A percentile compares a stretch with the other conserved stretches of the same genome.
phyloP scores from a whole-genome alignment of 2,888 invertebrate species.

The Anarsia innoxiella region DNA sequence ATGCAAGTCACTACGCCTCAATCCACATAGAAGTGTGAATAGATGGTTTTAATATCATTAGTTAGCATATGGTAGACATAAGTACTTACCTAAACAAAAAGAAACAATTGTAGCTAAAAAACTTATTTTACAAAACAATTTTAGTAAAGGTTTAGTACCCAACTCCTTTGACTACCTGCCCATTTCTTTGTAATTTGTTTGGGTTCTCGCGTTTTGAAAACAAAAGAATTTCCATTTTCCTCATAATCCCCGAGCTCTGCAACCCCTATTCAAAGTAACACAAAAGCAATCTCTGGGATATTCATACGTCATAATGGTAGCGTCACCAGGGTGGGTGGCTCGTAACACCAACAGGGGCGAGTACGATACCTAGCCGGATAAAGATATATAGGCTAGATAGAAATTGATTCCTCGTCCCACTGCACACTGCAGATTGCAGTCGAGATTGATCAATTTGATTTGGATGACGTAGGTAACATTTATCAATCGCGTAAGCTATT shows the following conservation, averaged over 20 bases:
- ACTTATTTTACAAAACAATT: too few species aligned
- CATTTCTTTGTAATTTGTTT: too few species aligned
- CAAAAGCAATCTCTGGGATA: slow-evolving; percentile 6
- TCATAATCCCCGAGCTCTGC: background rate
- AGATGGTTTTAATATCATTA: slow-evolving; percentile 9
- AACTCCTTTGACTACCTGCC: too few species aligned
- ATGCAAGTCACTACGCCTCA: slow-evolving; percentile 11
- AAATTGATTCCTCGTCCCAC: slow-evolving; percentile 11
- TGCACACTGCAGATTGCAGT: slow-evolving; percentile 12
- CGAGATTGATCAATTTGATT: background rate
- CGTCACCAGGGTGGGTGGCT: background rate
- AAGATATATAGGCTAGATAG: background rate
- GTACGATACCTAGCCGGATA: background rate
- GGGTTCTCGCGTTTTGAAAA: slow-evolving; percentile 2
- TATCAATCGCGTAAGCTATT: too few species aligned
- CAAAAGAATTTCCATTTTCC: slow-evolving; percentile 2
- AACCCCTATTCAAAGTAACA: slow-evolving; percentile 2
- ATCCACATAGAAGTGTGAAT: slow-evolving; percentile 4
- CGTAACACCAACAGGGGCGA: too few species aligned
- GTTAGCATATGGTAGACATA: too few species aligned
- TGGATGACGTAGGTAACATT: too few species aligned
- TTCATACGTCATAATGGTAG: slow-evolving; percentile 8
- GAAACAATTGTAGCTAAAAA: too few species aligned
- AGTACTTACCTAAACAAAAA: too few species aligned
- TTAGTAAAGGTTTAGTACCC: too few species aligned